These are phyloP conservation scores for Lacerta agilis DNA, from an alignment of 2,797 vertebrate genomes.

Conservation along the genomic window DNA sequence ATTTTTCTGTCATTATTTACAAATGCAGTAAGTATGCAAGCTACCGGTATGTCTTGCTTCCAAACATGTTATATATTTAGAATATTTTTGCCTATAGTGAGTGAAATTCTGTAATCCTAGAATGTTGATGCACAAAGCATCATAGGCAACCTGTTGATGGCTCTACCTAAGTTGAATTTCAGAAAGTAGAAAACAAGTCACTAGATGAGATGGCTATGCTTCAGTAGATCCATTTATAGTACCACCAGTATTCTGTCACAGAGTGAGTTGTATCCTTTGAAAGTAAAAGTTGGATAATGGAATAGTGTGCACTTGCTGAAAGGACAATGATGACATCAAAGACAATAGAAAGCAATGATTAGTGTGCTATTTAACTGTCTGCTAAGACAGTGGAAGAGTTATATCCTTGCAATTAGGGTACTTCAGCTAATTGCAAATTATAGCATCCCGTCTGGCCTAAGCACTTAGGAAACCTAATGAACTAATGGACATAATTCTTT, in stretches of 20 bases:
- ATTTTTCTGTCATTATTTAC: conserved; percentile 12
- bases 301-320: conserved; percentile 31
- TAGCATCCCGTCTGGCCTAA: conserved; percentile 16
- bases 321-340: conserved; percentile 46
- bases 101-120: not conserved
- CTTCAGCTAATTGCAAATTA: conserved; percentile 41
- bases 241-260: conserved; percentile 37
- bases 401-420: conserved; percentile 21
- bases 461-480: conserved; percentile 14
- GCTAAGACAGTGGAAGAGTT: conserved; percentile 36
- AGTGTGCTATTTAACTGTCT: conserved; percentile 15
- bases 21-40: conserved; percentile 12
- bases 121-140: not conserved
- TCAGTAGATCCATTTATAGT: not conserved
- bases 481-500: not conserved
- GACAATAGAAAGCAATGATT: conserved; percentile 25
- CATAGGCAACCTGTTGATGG: conserved; percentile 28
- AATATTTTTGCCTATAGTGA: not conserved
- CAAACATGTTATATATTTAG: conserved; percentile 18
- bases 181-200: not conserved
- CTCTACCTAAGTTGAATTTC: conserved; percentile 20
- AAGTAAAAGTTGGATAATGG: conserved; percentile 39
- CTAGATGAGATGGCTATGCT: not conserved
- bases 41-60: conserved; percentile 18
- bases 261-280: conserved; percentile 45